Base-by-base conservation (phyloP, 2,113 vertebrate genomes). In the Tenrec ecaudatus region DNA sequence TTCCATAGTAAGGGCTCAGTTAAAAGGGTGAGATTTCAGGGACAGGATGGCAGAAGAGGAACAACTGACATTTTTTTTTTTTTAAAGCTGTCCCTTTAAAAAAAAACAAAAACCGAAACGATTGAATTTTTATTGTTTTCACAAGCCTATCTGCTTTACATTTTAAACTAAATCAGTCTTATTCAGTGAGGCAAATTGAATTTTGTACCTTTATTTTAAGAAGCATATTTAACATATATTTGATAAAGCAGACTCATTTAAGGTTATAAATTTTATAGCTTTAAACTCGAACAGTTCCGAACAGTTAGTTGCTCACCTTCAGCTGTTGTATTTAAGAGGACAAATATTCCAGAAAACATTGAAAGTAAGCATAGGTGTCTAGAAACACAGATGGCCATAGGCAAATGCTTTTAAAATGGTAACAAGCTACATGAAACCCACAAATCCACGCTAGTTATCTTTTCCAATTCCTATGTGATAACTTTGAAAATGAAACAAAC, bases 21-120 rank as follows among this genome's bases (percentile, higher is more conserved):
- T 96, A 95, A 80, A 78, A 95, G 91, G 38, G 38, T 86, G 3
- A 91, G 91, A 93, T 86, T 96, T 96, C 86, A 86, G 66, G 93
- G 94, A 93, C 93, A 22, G 33, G 47, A 53, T 14, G 47, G 47
- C 47, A 53, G 47, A 53, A 53, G 47, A 10, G 47, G 47, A 53
- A 53, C 47, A 53, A 53, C 12, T 10, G 47, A 53, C 47, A 10
- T 14, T 53, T 14, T 14, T 14, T 14, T 14, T 53, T 53, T 53
- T 53, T 5, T 8, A 53, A 53, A 53, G 47, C 47, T 53, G 47
- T 53, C 47, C 47, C 47, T 53, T 53, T 8, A 53, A 53, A 53
- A 53, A 40, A 40, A n/a, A n/a, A n/a, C n/a, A n/a, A n/a, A n/a
- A n/a, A n/a, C n/a, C 7, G 40, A 40, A 3, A 53, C 12, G 9